Evolutionary conservation across 2,888 invertebrate genomes (phyloP).

Genomic region (Strigamia maritima): DNA sequence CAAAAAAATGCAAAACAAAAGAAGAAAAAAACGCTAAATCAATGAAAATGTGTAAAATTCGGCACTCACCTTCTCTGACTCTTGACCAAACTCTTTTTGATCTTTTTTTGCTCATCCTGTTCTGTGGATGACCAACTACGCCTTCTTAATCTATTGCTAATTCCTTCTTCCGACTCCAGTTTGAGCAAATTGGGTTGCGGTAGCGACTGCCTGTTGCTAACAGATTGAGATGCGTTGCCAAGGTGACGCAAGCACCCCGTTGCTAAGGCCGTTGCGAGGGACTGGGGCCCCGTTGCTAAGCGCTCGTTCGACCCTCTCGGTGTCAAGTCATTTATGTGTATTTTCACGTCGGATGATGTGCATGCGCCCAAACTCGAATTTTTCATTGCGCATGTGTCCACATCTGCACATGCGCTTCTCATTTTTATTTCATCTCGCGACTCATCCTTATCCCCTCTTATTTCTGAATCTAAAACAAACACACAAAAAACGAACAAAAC

Average conservation of each 20-base stretch:
- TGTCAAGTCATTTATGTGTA: conserved; percentile 29
- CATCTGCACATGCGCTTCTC: background rate
- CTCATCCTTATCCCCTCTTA: background rate
- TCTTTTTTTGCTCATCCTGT: conserved; percentile 16
- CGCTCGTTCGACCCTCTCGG: conserved; percentile 23
- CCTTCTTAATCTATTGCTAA: conserved; percentile 3
- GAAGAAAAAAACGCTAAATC: background rate
- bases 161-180: conserved; percentile 18
- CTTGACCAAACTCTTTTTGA: conserved; percentile 18
- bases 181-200: conserved; percentile 3
- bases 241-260: background rate
- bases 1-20: no score
- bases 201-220: conserved; percentile 33
- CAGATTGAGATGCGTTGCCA: conserved; percentile 19
- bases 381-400: background rate
- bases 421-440: background rate
- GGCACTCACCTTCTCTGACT: background rate
- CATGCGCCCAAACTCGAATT: background rate
- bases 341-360: conserved; percentile 8
- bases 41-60: background rate
- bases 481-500: background rate
- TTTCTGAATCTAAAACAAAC: background rate
- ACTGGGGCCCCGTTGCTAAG: conserved; percentile 18
- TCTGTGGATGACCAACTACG: conserved; percentile 33
- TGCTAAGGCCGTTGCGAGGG: background rate